A percentile compares a stretch with the other conserved stretches of the same genome.
phyloP scores from a whole-genome alignment of 2,113 vertebrate species.

The Ahaetulla prasina region DNA sequence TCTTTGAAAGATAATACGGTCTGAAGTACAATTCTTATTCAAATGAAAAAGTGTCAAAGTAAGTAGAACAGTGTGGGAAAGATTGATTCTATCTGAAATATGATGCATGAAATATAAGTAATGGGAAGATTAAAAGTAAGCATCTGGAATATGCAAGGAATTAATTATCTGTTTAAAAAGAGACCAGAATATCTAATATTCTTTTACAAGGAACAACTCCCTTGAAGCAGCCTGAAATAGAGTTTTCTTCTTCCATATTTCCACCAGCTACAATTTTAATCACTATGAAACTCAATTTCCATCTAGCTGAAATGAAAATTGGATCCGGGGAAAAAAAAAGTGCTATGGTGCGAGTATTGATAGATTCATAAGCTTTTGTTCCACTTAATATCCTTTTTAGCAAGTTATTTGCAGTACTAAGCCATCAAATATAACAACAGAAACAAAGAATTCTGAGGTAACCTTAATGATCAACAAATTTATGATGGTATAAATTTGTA shows the following conservation, averaged over 20 bases:
- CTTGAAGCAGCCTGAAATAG: conserved; percentile 15
- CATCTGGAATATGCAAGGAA: conserved; percentile 12
- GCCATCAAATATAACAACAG: conserved; percentile 39
- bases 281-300: conserved; percentile 34
- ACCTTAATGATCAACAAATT: neutral
- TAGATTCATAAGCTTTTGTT: conserved; percentile 30
- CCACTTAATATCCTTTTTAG: conserved; percentile 50
- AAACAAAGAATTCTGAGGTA: neutral
- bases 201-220: conserved; percentile 21
- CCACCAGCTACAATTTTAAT: conserved; percentile 50
- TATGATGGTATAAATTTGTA: neutral
- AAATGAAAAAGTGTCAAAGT: neutral
- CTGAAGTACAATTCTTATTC: neutral
- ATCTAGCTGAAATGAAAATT: conserved; percentile 31
- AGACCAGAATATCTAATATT: conserved; percentile 23
- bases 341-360: conserved; percentile 39
- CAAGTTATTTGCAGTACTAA: conserved; percentile 56
- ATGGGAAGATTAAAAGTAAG: conserved; percentile 29
- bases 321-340: conserved; percentile 12
- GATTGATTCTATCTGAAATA: conserved; percentile 6
- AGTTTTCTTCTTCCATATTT: conserved; percentile 17
- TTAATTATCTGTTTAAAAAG: conserved; percentile 27
- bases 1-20: neutral
- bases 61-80: neutral
- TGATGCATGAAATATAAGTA: conserved; percentile 17